Base-by-base conservation (phyloP, 2,888 invertebrate species). In the Chirona hameri region DNA sequence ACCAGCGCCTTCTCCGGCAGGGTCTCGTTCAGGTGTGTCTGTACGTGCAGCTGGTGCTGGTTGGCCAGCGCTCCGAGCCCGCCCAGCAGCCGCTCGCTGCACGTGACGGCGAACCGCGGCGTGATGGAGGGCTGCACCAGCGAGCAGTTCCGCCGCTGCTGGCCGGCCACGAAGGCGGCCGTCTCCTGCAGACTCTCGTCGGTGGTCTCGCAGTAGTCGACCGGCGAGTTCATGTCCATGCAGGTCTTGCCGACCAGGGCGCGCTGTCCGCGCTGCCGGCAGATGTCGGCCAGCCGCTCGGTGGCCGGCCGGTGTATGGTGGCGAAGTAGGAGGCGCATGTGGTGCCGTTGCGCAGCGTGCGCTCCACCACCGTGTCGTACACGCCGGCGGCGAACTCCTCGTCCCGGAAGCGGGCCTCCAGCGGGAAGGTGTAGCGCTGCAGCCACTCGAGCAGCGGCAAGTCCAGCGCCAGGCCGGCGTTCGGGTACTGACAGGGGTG, bases 401-500 rank as follows among this genome's bases (percentile, higher is more conserved):
- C 86, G 88, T 96, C 92, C 5, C 87, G 87, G 87, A 93, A 97
- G 86, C 91, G 91, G 21, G 91, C 91, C 87, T 97, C 97, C 81
- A 94, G 88, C 0, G 95, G 95, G 87, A 94, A 97, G 1, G 96
- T 97, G 87, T 96, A 96, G 10, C 90, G 91, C 46, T 93, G 90
- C 14, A 97, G 89, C 97, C 97, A 97, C 81, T 95, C 93, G 15
- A 97, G 87, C 69, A 97, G 89, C 0, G 93, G 91, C 85, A 91
- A 91, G 87, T 96, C 95, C 85, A 95, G 90, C 0, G 95, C 96
- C 21, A 95, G 88, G 0, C 96, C 97, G 83, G 93, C 89, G 88
- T 97, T 96, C 0, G 95, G 94, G 86, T 94, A 93, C 88, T 97
- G 97, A 0, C 95, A 93, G 0, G 95, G 96, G 89, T 97, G 97